Base-by-base conservation (phyloP, 2,113 vertebrate species). In the Psephotus haematonotus region DNA sequence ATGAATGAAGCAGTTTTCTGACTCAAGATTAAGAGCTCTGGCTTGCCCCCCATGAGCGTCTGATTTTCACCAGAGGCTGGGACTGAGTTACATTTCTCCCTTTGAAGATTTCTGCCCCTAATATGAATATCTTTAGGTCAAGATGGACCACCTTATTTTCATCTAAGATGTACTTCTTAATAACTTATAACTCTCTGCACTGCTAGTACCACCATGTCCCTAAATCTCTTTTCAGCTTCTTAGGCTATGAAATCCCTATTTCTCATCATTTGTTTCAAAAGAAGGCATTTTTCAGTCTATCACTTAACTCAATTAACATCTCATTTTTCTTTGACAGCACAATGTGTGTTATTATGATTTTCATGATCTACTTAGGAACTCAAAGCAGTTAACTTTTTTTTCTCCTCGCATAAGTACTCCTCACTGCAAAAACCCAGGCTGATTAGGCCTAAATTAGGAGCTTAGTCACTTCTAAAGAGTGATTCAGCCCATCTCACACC, bases 301-400 rank as follows among this genome's bases (percentile, higher is more conserved):
- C 68, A 74, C 37, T 94, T 94, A 91, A 82, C 87, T 94, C 7
- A 7, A 96, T 96, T 94, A 91, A 60, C 1, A 4, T 57, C 60
- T 95, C 92, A 86, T 88, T 88, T 96, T 86, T 60, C 75, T 93
- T 77, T 96, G 95, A 95, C 92, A 97, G 91, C 29, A 89, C 83
- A 84, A 83, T 74, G 50, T 94, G 75, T 88, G 20, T 90, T 83
- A 81, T 92, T 92, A 79, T 71, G 71, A 90, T 86, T 93, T 94
- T 90, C 55, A 90, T 86, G 14, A 78, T 88, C 85, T 83, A 68
- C 76, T 96, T 86, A 88, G 60, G 79, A 93, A 68, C 79, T 64
- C 41, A 86, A 55, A 88, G 60, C 19, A 82, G 5, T 29, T 43
- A 20, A 16, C 16, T 68, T n/a, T 47, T 50, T 72, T 75, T 55